These are phyloP conservation scores for Drosophila barbarae DNA, from an alignment of 2,888 invertebrate species.

Conservation along the genomic window DNA sequence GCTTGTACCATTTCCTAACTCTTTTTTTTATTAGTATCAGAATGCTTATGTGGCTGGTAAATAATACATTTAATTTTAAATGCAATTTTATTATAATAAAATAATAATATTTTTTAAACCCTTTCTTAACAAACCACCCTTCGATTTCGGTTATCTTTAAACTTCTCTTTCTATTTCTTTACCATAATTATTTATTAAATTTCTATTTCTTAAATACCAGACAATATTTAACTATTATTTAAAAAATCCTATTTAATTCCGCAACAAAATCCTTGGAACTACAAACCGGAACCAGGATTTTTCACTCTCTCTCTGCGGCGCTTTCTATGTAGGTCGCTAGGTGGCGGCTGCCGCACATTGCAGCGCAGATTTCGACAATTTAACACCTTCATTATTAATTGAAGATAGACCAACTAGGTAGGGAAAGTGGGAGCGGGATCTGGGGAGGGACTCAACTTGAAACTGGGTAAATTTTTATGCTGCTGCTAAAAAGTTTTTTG, in stretches of 20 bases:
- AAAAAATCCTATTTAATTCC: background rate
- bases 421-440: background rate
- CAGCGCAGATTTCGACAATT: constrained; percentile 71
- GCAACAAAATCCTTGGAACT: background rate
- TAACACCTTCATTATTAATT: constrained; percentile 77
- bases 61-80: too few species aligned
- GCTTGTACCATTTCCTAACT: too few species aligned
- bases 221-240: too few species aligned
- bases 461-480: constrained; percentile 29
- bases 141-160: too few species aligned
- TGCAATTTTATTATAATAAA: too few species aligned
- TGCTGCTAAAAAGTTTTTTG: constrained; percentile 36
- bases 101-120: too few species aligned
- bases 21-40: too few species aligned
- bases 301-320: constrained; percentile 5
- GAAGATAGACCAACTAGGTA: constrained; percentile 58
- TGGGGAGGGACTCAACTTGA: background rate
- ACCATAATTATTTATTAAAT: too few species aligned
- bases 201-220: too few species aligned
- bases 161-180: too few species aligned
- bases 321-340: constrained; percentile 56
- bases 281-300: constrained; percentile 2
- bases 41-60: too few species aligned
- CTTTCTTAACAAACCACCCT: too few species aligned
- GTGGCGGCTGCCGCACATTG: constrained; percentile 49